Base-by-base conservation (phyloP, 2,888 invertebrate species). In the Epistrophe eligans region DNA sequence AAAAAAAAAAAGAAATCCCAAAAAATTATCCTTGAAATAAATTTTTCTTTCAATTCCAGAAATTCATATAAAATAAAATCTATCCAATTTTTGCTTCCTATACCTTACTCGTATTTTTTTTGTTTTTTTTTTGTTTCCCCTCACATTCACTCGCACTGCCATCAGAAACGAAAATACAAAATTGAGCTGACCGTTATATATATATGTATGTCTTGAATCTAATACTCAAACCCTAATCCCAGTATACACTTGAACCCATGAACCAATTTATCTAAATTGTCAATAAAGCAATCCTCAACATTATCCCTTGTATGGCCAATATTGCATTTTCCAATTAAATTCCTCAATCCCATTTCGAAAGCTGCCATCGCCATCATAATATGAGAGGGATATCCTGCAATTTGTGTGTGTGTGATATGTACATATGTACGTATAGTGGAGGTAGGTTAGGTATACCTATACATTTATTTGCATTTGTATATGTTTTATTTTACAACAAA, bases 261-360 rank as follows among this genome's bases (percentile, higher is more conserved):
- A 72, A 72, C 58, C 58, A 60, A 72, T 77, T 64, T 72, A 76
- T 64, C 28, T 55, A 58, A 77, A 77, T 71, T 82, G 76, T 71
- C 77, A 82, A 82, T 77, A 76, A 73, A 77, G 50, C 66, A 73
- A 67, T 77, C 58, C 60, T 43, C 40, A 50, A 45, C 57, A 70
- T 67, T 74, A 79, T 70, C 71, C 52, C 35, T 57, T 60, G 17
- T 35, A 48, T 40, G 43, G 57, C 66, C 79, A 70, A 76, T 72
- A 84, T 84, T 71, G 64, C 58, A 76, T 71, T 84, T 84, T 71
- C 79, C 79, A 83, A 83, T 83, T 79, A 83, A 83, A 73, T 73
- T 82, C 45, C 77, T 35, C 77, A 77, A 73, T 83, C 52, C 57
- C 45, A 66, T 67, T 60, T 43, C 43, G n/a, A 11, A 43, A 70